Conservation (phyloP, 2,797 vertebrate species). For the Hapalemur alaotrensis region DNA sequence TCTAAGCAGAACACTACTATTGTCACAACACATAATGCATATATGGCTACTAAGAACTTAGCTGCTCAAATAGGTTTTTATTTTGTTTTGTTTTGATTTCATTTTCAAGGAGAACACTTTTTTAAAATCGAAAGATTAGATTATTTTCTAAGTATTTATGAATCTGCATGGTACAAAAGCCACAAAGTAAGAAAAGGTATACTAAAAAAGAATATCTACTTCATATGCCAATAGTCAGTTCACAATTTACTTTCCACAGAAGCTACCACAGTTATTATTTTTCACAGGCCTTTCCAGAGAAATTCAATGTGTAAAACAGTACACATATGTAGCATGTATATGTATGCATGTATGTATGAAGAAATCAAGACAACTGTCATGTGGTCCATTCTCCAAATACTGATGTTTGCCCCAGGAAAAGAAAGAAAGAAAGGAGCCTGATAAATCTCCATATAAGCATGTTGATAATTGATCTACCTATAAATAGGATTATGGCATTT, state of each 20-base stretch:
- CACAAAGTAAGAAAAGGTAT: background rate
- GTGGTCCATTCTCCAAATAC: background rate
- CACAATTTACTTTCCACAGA: background rate
- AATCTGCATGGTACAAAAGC: background rate
- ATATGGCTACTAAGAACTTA: background rate
- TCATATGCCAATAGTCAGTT: background rate
- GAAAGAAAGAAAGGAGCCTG: background rate
- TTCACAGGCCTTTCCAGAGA: background rate
- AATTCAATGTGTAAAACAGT: background rate
- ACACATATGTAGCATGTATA: too few relatives aligned
- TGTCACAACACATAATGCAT: background rate
- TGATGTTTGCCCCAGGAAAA: background rate
- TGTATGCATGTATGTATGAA: background rate
- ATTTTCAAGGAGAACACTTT: background rate
- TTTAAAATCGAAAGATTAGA: background rate
- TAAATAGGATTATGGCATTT: background rate
- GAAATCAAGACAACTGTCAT: background rate
- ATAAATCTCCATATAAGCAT: background rate
- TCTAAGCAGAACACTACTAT: background rate
- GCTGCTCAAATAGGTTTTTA: background rate
- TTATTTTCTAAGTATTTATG: background rate
- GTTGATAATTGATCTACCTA: background rate
- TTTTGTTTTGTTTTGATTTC: background rate
- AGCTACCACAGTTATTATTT: background rate
- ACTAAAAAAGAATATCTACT: background rate